Base-by-base conservation (phyloP, 2,888 invertebrate genomes). In the Diarsia dahlii region DNA sequence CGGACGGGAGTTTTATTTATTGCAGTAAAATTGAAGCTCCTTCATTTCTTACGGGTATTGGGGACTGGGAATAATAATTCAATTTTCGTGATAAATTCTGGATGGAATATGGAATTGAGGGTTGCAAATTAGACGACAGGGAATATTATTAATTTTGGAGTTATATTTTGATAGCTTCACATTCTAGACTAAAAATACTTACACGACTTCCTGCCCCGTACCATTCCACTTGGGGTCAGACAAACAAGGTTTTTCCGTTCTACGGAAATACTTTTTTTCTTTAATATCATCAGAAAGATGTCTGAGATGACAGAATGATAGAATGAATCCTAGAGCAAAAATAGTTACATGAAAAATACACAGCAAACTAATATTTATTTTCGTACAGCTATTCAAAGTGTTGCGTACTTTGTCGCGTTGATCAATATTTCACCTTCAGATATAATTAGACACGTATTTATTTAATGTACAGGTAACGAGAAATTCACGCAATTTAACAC, bases 401-500 rank as follows among this genome's bases (percentile, higher is more conserved):
- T 18, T 48, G 23, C 56, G 68, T 73, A 50, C 18, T 50, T 62
- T 62, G 66, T 70, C 73, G 28, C 46, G 52, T 50, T 48, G 52
- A 63, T 67, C 63, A 56, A 72, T 85, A 75, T 80, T 73, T 74
- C 65, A 83, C 76, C 81, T 84, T 75, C 74, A 72, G 74, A 62
- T 84, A 84, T 70, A 74, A 78, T 81, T 74, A 78, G 71, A 78
- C 67, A 70, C 70, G 69, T 78, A 80, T 81, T 81, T 76, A 80
- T 84, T 68, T 80, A 78, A 76, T 76, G 71, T 15, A 72, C 78
- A 80, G 86, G 86, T 84, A 80, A 80, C 69, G 10, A 74, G 77
- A 65, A 76, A 85, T 83, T 85, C 80, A 73, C 73, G 66, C 75
- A 67, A 74, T 77, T 83, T 66, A 70, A 83, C 69, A 83, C 84